Conservation (phyloP, 2,113 vertebrate genomes). For the Piaya cayana region DNA sequence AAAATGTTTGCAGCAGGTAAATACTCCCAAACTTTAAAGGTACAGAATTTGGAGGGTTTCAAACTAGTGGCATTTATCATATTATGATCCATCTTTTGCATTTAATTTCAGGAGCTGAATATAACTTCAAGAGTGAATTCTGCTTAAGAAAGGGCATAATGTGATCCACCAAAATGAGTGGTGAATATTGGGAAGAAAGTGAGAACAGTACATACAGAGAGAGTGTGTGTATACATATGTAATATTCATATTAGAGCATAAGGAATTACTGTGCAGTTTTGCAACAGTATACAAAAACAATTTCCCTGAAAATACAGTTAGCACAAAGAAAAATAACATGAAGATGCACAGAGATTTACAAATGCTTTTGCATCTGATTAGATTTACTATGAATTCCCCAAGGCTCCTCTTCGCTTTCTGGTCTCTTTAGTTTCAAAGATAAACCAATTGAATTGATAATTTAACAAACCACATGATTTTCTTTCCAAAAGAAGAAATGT, state of each 20-base stretch:
- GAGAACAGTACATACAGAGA: not conserved
- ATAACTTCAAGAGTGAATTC: not conserved
- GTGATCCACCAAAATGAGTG: not conserved
- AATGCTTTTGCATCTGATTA: constrained; percentile 16
- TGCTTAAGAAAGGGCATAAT: not conserved
- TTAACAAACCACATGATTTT: not conserved
- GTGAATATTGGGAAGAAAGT: not conserved
- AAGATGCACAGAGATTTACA: not conserved
- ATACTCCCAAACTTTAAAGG: not conserved
- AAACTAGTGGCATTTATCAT: not conserved
- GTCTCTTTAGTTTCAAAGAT: constrained; percentile 19
- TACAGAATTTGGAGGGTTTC: not conserved
- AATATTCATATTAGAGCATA: not conserved
- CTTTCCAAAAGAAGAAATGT: not conserved
- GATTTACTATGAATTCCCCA: not conserved
- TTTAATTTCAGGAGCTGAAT: not conserved
- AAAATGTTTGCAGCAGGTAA: not conserved
- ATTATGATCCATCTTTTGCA: not conserved
- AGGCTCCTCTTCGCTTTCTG: constrained; percentile 2
- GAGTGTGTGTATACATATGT: not conserved
- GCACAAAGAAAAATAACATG: not conserved
- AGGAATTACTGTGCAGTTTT: not conserved
- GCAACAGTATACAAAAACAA: not conserved
- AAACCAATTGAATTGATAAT: constrained; percentile 31
- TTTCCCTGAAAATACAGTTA: constrained; percentile 10